A percentile compares a stretch with the other conserved stretches of the same genome.
These are phyloP conservation scores for Aphelocoma coerulescens DNA, from an alignment of 2,113 vertebrate genomes.

Conservation along the genomic window DNA sequence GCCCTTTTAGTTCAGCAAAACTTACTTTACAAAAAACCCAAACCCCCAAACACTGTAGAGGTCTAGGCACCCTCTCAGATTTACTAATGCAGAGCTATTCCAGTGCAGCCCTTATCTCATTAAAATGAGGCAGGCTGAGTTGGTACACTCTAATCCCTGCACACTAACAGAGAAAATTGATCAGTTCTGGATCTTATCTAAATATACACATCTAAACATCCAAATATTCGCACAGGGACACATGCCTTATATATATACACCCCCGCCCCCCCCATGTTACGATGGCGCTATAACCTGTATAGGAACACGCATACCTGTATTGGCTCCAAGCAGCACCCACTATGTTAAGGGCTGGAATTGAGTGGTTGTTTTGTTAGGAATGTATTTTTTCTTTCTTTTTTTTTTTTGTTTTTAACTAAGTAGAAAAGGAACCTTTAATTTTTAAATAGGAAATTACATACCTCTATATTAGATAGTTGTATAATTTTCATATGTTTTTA, in stretches of 20 bases:
- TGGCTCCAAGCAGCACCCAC: neutral
- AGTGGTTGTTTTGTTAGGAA: neutral
- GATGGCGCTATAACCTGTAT: neutral
- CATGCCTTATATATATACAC: neutral
- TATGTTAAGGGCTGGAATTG: neutral
- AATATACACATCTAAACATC: neutral
- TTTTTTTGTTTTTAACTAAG: neutral
- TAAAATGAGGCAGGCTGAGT: constrained; percentile 15
- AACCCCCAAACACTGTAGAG: neutral
- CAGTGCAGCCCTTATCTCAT: neutral
- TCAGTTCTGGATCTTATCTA: neutral
- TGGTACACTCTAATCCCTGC: neutral
- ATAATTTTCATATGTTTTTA: neutral
- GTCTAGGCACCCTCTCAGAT: neutral
- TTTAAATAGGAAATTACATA: neutral
- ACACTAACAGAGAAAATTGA: neutral
- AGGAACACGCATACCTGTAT: neutral
- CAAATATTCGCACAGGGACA: neutral
- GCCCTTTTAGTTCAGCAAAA: neutral
- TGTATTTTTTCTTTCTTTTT: neutral
- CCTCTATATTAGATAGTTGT: neutral
- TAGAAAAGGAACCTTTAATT: neutral
- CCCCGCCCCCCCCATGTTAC: neutral
- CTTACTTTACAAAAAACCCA: neutral
- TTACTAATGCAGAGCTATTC: neutral